Percentiles rank a stretch among this genome's conserved stretches.
Conservation (phyloP, 2,888 invertebrate species). For the Charanyca ferruginea region DNA sequence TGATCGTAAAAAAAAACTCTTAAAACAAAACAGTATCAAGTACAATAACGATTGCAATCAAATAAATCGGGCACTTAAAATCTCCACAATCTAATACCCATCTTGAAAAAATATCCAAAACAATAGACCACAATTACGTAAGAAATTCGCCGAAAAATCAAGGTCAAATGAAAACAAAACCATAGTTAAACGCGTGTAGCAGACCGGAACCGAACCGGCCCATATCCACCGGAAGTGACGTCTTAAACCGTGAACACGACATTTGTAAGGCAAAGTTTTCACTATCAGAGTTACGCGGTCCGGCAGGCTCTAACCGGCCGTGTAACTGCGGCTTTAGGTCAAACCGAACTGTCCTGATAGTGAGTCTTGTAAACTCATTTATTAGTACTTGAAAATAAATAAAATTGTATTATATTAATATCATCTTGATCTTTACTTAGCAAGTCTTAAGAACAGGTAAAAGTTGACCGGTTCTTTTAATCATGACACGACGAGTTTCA, state of each 20-base stretch:
- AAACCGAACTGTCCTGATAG: constrained; percentile 56
- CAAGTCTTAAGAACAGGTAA: constrained; percentile 7
- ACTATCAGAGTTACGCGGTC: constrained; percentile 83
- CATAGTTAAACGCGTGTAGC: constrained; percentile 81
- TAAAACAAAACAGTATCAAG: constrained; percentile 24
- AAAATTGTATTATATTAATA: not conserved
- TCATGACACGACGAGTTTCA: constrained; percentile 14
- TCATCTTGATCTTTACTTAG: not conserved
- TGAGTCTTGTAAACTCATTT: constrained; percentile 47
- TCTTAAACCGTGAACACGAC: constrained; percentile 66
- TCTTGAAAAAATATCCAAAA: constrained; percentile 56
- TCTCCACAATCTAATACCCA: constrained; percentile 48
- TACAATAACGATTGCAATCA: constrained; percentile 34
- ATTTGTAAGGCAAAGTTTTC: constrained; percentile 76
- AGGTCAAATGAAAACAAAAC: constrained; percentile 86
- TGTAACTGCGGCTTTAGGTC: constrained; percentile 80
- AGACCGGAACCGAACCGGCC: constrained; percentile 82
- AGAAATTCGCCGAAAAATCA: constrained; percentile 72
- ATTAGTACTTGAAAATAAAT: constrained; percentile 18
- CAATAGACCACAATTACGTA: constrained; percentile 73
- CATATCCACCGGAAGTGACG: constrained; percentile 84
- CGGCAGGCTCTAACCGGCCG: constrained; percentile 75
- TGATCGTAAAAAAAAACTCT: constrained; percentile 11
- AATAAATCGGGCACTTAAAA: constrained; percentile 47
- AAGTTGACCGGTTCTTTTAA: constrained; percentile 13